Evolutionary conservation across 2,888 invertebrate genomes (phyloP).

Genomic region (Acleris cristana): DNA sequence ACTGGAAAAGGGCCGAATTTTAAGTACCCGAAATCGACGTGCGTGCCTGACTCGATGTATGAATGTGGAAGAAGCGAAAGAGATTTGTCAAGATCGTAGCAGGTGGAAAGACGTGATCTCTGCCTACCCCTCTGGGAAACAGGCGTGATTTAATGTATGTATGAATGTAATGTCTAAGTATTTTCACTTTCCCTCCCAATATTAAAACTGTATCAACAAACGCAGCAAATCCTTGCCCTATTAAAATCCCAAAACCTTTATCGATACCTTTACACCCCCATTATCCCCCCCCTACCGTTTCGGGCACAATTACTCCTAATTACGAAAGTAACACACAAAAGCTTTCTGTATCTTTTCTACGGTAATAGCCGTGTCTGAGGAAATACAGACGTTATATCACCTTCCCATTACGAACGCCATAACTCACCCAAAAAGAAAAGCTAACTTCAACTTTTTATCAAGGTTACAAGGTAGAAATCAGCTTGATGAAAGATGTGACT

Average conservation of each 20-base stretch:
- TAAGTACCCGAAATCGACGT: no score
- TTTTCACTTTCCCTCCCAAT: no score
- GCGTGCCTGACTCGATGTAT: no score
- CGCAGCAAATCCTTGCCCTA: not conserved
- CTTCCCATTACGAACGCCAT: not conserved
- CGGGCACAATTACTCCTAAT: conserved; percentile 9
- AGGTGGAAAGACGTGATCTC: no score
- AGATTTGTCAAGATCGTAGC: no score
- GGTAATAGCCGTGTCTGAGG: conserved; percentile 1
- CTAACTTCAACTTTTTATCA: not conserved
- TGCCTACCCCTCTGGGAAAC: no score
- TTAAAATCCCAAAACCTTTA: not conserved
- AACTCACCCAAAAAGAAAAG: not conserved
- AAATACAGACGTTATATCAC: conserved; percentile 5
- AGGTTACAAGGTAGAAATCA: not conserved
- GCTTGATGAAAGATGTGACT: not conserved
- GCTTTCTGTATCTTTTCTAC: conserved; percentile 15
- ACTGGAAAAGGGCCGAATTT: no score
- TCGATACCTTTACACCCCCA: not conserved
- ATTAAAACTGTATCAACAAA: no score
- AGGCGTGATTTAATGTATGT: no score
- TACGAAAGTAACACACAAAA: conserved; percentile 6
- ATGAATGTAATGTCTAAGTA: no score
- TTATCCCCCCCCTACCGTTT: conserved; percentile 2
- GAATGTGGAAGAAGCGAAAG: no score